Conservation (phyloP, 64 coral and sea anemone species). For the Actinia tenebrosa region DNA sequence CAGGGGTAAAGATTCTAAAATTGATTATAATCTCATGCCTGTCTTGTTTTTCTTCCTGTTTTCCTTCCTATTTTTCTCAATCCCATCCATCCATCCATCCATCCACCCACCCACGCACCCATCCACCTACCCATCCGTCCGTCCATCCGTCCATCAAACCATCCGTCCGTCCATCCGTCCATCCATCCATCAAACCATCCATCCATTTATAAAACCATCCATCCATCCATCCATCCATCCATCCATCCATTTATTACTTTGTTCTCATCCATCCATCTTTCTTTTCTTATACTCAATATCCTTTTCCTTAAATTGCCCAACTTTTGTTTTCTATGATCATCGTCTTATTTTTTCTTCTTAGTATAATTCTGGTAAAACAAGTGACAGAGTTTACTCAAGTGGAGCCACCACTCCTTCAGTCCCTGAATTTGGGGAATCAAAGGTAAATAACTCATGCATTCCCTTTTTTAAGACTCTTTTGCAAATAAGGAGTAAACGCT, state of each 20-base stretch:
- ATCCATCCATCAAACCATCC: too few species aligned
- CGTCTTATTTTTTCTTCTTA: neutral
- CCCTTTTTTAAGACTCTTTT: too few species aligned
- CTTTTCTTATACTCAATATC: neutral
- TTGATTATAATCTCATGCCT: neutral
- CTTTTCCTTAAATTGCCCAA: neutral
- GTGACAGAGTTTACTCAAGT: constrained; percentile 78
- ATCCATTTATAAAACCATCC: too few species aligned
- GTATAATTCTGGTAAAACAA: constrained; percentile 43
- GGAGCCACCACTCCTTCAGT: constrained; percentile 87
- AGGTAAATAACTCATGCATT: constrained; percentile 22
- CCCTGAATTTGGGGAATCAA: constrained; percentile 48
- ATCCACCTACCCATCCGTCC: too few species aligned
- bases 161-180: too few species aligned
- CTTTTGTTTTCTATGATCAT: neutral
- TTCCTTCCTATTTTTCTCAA: too few species aligned
- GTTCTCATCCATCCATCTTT: neutral
- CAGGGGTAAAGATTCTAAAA: constrained; percentile 48
- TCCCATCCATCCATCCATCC: too few species aligned
- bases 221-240: neutral
- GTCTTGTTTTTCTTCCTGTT: neutral
- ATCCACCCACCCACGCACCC: too few species aligned
- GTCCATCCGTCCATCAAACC: neutral
- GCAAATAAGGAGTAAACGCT: too few species aligned
- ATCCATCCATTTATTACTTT: neutral